Base-by-base conservation (phyloP, 2,797 vertebrate species). In the Pteronotus mesoamericanus region DNA sequence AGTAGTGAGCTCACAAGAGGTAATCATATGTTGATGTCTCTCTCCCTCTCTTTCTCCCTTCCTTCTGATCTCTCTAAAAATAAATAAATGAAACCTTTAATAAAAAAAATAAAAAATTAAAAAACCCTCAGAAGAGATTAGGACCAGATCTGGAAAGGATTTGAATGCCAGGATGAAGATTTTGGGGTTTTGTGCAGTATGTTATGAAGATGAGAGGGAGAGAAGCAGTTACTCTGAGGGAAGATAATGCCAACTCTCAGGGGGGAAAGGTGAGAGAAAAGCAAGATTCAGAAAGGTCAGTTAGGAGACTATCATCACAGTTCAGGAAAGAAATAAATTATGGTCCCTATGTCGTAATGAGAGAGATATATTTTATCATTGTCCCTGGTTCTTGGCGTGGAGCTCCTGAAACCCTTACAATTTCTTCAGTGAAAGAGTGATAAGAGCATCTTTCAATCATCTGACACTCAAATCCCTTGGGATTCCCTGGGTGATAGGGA, bases 141-240 rank as follows among this genome's bases (percentile, higher is more conserved):
- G 21, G 55, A 69, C 72, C 32, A 37, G 6, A 75, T 79, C 53
- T 42, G 19, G 46, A 29, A 68, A 18, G 42, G 0, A 1, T 61
- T 24, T 66, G 39, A 72, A 77, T 26, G 2, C 12, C 66, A 75
- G 51, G 3, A 6, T 74, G 46, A 89, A 79, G 53, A 68, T 8
- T 19, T 26, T 6, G 22, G 29, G 29, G 6, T n/a, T 39, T 82
- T 59, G 9, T 46, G 9, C 5, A 34, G 2, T 46, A 9, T 19
- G 5, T 29, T 32, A 0, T 61, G 22, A 29, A 42, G 26, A 39
- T 14, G 64, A 24, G 22, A 15, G 61, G 10, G 18, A 32, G n/a
- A 82, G 64, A 26, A 51, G 3, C 1, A 51, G 16, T 19, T 39
- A 61, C 0, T 4, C 0, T 26, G 3, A n/a, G 18, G 15, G 42